Percentiles rank a stretch among this genome's conserved stretches.
Evolutionary conservation across 92 coral and sea anemone species (phyloP).

Genomic region (Isaurus tuberculatus): DNA sequence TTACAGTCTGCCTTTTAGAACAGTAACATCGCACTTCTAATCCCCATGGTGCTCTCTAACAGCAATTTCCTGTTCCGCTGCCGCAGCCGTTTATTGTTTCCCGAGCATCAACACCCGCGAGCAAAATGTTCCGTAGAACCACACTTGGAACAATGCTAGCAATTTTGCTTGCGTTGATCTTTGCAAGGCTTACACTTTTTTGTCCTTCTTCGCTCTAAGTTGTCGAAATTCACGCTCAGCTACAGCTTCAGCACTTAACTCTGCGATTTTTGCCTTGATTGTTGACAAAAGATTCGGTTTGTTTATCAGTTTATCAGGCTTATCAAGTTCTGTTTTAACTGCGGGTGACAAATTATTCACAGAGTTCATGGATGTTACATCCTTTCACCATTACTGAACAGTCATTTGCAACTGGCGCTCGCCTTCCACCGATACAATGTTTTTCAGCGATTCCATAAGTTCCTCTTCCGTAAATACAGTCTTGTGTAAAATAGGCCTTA

Average conservation of each 20-base stretch:
- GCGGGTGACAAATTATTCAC: conserved; percentile 9
- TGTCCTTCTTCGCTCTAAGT: conserved; percentile 46
- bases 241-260: conserved; percentile 14
- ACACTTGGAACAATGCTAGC: conserved; percentile 60
- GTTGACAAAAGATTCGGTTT: conserved; percentile 36
- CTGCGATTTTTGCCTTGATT: conserved; percentile 31
- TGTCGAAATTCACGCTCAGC: not conserved
- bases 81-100: not conserved
- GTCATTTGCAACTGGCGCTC: conserved; percentile 44
- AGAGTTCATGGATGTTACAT: conserved; percentile 19
- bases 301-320: conserved; percentile 3
- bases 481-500: conserved; percentile 52
- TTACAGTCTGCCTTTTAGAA: not conserved
- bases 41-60: not conserved
- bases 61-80: conserved; percentile 21
- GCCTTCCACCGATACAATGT: conserved; percentile 53
- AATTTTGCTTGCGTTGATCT: conserved; percentile 35
- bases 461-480: conserved; percentile 51
- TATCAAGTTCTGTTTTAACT: conserved; percentile 8
- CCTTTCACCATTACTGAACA: too few relatives aligned
- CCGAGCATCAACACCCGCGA: conserved; percentile 46
- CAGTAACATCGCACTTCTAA: not conserved
- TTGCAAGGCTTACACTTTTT: conserved; percentile 55
- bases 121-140: conserved; percentile 68
- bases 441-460: conserved; percentile 57